Percentiles rank a stretch among this genome's conserved stretches.
These are phyloP conservation scores for Azemiops feae DNA, from an alignment of 2,113 vertebrate genomes.

Conservation along the genomic window DNA sequence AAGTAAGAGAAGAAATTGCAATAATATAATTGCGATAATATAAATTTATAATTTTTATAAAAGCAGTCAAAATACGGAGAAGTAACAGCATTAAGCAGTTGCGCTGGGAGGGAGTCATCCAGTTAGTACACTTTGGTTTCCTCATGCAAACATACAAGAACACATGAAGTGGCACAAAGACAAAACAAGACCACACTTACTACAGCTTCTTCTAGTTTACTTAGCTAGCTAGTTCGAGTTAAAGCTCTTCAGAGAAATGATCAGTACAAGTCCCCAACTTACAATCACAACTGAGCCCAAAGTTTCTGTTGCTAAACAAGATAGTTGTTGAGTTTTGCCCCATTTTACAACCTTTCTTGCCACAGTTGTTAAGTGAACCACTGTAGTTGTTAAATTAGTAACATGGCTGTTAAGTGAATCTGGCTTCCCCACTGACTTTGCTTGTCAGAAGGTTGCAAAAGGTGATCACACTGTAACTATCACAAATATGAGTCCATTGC, in stretches of 20 bases:
- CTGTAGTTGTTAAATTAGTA: neutral
- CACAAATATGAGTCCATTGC: neutral
- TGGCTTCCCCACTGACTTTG: neutral
- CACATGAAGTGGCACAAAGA: neutral
- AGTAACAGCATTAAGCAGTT: neutral
- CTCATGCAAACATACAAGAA: neutral
- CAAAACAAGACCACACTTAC: neutral
- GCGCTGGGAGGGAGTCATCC: neutral
- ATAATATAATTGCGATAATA: neutral
- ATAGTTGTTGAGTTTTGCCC: neutral
- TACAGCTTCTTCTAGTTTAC: neutral
- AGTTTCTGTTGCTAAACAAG: neutral
- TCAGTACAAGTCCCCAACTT: neutral
- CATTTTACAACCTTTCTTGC: neutral
- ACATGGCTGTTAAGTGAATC: neutral
- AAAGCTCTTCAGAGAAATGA: neutral
- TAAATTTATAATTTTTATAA: neutral
- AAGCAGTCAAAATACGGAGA: neutral
- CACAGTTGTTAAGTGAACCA: neutral
- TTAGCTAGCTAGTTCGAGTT: neutral
- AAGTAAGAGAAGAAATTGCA: neutral
- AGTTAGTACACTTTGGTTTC: neutral
- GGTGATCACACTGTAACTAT: neutral
- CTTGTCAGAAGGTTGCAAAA: neutral
- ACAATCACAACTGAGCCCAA: neutral